A percentile compares a stretch with the other conserved stretches of the same genome.
Evolutionary conservation across 1,140 invertebrate species (phyloP).

Genomic region (Drosophila busckii): DNA sequence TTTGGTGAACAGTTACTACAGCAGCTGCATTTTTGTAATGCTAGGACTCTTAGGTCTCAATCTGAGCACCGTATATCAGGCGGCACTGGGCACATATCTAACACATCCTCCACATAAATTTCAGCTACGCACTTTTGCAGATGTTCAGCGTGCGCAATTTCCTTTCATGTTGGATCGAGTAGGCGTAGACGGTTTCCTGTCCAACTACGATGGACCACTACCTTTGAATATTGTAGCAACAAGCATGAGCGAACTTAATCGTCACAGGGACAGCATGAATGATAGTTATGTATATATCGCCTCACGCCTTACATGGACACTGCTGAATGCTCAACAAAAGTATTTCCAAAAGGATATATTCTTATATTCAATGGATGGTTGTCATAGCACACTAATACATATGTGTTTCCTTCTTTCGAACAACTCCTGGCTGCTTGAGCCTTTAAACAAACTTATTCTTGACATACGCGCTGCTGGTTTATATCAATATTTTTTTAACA

Average conservation of each 20-base stretch:
- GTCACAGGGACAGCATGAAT: constrained; percentile 31
- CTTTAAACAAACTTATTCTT: constrained; percentile 40
- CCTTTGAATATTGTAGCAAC: constrained; percentile 4
- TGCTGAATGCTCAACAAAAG: constrained; percentile 51
- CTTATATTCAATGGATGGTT: constrained; percentile 53
- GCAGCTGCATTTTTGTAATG: constrained; percentile 31
- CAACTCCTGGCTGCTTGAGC: constrained; percentile 38
- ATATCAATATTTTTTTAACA: constrained; percentile 45
- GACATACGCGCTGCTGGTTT: constrained; percentile 43
- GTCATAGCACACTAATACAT: constrained; percentile 23
- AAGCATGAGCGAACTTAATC: constrained; percentile 32
- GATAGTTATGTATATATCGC: constrained; percentile 44
- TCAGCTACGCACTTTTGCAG: constrained; percentile 43
- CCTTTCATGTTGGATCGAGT: constrained; percentile 13
- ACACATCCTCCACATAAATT: constrained; percentile 49
- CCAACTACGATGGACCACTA: background rate
- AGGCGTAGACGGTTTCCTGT: no score
- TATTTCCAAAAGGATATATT: constrained; percentile 45
- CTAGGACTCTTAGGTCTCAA: constrained; percentile 47
- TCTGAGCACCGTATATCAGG: constrained; percentile 48
- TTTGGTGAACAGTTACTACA: background rate
- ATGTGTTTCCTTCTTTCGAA: constrained; percentile 34
- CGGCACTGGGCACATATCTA: constrained; percentile 44
- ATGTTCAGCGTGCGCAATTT: constrained; percentile 16
- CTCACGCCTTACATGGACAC: constrained; percentile 47